Base-by-base conservation (phyloP, 2,797 vertebrate genomes). In the Prunella strophiata region DNA sequence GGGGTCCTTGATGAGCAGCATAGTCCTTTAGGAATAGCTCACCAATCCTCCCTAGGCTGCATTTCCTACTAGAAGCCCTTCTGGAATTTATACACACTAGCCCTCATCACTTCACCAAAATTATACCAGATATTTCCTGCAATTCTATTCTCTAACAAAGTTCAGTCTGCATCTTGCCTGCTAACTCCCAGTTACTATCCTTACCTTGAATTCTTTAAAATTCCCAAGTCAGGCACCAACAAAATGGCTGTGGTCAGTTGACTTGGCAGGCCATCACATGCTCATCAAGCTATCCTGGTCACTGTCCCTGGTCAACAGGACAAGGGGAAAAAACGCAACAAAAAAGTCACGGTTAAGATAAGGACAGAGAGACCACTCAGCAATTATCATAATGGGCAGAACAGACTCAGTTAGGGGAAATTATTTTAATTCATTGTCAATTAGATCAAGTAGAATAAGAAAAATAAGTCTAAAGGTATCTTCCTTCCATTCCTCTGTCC, bases 1-100 rank as follows among this genome's bases (percentile, higher is more conserved):
- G 13, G 4, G 5, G 21, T 55, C 22, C 17, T 63, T 58, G 16
- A 54, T 32, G 34, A 63, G 23, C 34, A 2, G 3, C 7, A 21
- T 6, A 72, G 17, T 54, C 32, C 11, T 20, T 42, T 19, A 68
- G 19, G 22, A 73, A 14, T 3, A 36, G 12, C 26, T 3, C 57
- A 13, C 8, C 2, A 1, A 13, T 45, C 10, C 9, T 29, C 6
- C 3, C 13, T 2, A 14, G 22, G 12, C 17, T 10, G 1, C 5
- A 27, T 30, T n/a, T 76, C 38, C 27, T 66, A 4, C 43, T 42
- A 47, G 63, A 84, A 84, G 16, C 13, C 23, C 15, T 34, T 5
- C 3, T 80, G 38, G 16, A 43, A 32, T 52, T 71, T 30, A 12
- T 8, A 21, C 3, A 57, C 22, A 6, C 10, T 21, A 19, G 4